Evolutionary conservation across 2,113 vertebrate species (phyloP).

Genomic region (pig (Sus scrofa)): DNA sequence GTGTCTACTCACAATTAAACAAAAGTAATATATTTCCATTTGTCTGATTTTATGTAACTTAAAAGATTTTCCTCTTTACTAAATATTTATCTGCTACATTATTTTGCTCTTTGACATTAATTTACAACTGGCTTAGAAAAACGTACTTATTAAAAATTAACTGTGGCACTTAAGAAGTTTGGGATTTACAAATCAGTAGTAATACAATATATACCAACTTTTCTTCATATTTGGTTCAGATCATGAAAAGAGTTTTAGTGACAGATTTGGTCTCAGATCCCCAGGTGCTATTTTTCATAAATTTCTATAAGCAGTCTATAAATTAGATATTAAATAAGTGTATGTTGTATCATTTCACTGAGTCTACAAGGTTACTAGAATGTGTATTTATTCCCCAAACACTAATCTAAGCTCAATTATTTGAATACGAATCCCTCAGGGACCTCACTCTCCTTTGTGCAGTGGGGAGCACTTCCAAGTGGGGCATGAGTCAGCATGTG

Average conservation of each 20-base stretch:
- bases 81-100: constrained; percentile 27
- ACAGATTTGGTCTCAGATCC: not conserved
- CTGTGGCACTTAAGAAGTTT: not conserved
- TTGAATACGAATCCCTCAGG: not conserved
- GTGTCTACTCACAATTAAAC: not conserved
- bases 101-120: constrained; percentile 52
- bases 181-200: not conserved
- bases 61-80: not conserved
- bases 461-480: not conserved
- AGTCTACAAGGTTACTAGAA: constrained; percentile 19
- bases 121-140: constrained; percentile 27
- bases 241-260: constrained; percentile 16
- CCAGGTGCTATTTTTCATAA: constrained; percentile 38
- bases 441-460: not conserved
- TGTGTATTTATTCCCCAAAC: not conserved
- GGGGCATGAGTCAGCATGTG: not conserved
- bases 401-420: not conserved
- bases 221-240: not conserved
- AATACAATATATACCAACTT: not conserved
- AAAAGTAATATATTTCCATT: not conserved
- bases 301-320: constrained; percentile 36
- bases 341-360: not conserved
- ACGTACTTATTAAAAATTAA: constrained; percentile 20
- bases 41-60: constrained; percentile 25
- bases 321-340: not conserved